Conservation (phyloP, 2,888 invertebrate species). For the Acrocyrtus sp. region DNA sequence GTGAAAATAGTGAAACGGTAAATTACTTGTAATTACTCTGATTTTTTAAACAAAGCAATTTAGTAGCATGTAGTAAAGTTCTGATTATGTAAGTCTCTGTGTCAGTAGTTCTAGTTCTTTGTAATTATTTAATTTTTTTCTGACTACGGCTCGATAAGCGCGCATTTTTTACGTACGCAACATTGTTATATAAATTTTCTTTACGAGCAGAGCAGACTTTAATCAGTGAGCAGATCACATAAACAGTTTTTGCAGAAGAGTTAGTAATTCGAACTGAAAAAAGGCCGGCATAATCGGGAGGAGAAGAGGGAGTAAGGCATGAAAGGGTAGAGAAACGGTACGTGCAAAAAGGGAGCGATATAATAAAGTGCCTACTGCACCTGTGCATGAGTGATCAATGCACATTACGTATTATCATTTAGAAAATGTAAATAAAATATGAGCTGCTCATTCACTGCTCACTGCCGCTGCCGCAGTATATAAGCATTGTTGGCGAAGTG, state of each 20-base stretch:
- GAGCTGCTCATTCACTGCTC: too few species aligned
- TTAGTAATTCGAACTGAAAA: conserved; percentile 6
- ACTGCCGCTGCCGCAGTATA: too few species aligned
- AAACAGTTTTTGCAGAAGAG: conserved; percentile 3
- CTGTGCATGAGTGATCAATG: not conserved
- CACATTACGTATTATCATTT: not conserved
- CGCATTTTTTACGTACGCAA: not conserved
- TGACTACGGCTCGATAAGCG: conserved; percentile 12
- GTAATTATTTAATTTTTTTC: too few species aligned
- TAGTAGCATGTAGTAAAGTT: not conserved
- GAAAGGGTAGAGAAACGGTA: too few species aligned
- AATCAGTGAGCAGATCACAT: not conserved
- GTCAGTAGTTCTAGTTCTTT: conserved; percentile 41
- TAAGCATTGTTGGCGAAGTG: not conserved
- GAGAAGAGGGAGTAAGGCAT: too few species aligned
- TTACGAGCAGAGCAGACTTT: not conserved
- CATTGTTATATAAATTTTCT: not conserved
- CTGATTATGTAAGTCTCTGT: conserved; percentile 33
- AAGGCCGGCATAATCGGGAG: too few species aligned
- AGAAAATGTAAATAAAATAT: not conserved
- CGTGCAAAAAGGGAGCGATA: too few species aligned
- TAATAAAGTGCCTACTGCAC: too few species aligned
- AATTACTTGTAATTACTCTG: not conserved
- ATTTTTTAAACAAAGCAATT: not conserved
- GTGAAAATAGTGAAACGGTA: not conserved